A percentile compares a stretch with the other conserved stretches of the same genome.
phyloP scores from a whole-genome alignment of 2,888 invertebrate species.

The Baccha elongata region DNA sequence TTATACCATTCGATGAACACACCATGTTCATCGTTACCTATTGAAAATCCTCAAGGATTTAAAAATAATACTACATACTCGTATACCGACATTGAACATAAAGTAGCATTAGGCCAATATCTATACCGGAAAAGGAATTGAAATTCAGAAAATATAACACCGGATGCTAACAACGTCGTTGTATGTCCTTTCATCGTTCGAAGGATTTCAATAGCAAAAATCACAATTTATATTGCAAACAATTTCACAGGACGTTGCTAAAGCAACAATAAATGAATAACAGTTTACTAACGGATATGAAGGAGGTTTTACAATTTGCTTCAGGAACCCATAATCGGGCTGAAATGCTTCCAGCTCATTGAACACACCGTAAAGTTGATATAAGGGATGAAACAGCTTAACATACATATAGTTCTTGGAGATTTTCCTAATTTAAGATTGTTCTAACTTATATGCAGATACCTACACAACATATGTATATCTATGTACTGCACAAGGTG shows the following conservation, averaged over 20 bases:
- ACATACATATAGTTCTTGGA: constrained; percentile 24
- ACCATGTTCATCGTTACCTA: constrained; percentile 44
- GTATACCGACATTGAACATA: constrained; percentile 58
- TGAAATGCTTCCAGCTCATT: constrained; percentile 35
- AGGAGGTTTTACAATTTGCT: constrained; percentile 44
- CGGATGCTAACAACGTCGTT: constrained; percentile 27
- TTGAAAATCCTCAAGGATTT: constrained; percentile 66
- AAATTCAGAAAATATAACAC: constrained; percentile 65
- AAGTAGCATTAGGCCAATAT: constrained; percentile 59
- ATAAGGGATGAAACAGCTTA: constrained; percentile 25
- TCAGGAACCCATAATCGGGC: constrained; percentile 40
- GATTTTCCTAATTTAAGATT: constrained; percentile 14
- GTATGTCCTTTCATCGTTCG: constrained; percentile 59
- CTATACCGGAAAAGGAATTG: constrained; percentile 61
- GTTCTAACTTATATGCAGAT: too few species aligned
- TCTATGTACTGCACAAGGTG: too few species aligned
- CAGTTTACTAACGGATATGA: constrained; percentile 20
- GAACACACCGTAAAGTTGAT: constrained; percentile 32
- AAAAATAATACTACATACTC: constrained; percentile 55
- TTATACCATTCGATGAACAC: constrained; percentile 26
- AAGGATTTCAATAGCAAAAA: constrained; percentile 48
- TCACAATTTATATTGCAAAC: constrained; percentile 66
- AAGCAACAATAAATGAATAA: not conserved
- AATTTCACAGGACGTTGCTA: constrained; percentile 37
- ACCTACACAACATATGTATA: too few species aligned